Base-by-base conservation (phyloP, 2,888 invertebrate genomes). In the Sinotaia quadrata region DNA sequence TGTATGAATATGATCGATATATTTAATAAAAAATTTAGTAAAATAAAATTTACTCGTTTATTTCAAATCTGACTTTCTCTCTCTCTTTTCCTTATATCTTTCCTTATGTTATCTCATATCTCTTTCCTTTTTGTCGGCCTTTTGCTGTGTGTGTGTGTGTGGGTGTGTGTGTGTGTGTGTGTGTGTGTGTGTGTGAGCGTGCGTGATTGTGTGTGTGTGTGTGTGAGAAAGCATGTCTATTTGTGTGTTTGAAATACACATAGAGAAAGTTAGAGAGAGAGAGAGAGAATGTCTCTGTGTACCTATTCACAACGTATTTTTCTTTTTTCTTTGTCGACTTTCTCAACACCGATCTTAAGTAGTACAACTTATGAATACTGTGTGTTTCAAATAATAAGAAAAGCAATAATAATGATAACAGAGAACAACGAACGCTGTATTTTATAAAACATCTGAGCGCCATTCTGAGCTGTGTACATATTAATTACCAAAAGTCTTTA, bases 131-230 rank as follows among this genome's bases (percentile, higher is more conserved):
- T 60, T 41, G 21, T 36, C 27, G 15, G 41, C 10, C 27, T 2
- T 2, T 58, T 29, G 15, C 33, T 58, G 24, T 58, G 58, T 36
- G 58, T 58, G 37, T 58, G 27, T 58, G 41, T 58, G 37, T 58
- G 52, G 27, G 52, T 27, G 52, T 52, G 52, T 52, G 52, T 52
- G 2, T 2, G 52, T 49, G 49, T 49, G 49, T 49, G 49, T 49
- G 2, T 2, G 49, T 49, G 49, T 49, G 49, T 49, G 49, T 49
- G 49, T 49, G 49, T 49, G 49, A 21, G 49, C 2, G 49, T 49
- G 49, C 2, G 49, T 49, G 49, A 21, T n/a, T 49, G 49, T 49
- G 37, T 63, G 49, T 63, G 33, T 52, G 49, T 52, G 29, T 63
- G 33, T 63, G 37, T 63, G 49, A 52, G 29, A 52, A 52, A 52